Percentiles rank a stretch among this genome's conserved stretches.
These are phyloP conservation scores for Vicugna pacos DNA, from an alignment of 2,113 vertebrate species.

Conservation along the genomic window DNA sequence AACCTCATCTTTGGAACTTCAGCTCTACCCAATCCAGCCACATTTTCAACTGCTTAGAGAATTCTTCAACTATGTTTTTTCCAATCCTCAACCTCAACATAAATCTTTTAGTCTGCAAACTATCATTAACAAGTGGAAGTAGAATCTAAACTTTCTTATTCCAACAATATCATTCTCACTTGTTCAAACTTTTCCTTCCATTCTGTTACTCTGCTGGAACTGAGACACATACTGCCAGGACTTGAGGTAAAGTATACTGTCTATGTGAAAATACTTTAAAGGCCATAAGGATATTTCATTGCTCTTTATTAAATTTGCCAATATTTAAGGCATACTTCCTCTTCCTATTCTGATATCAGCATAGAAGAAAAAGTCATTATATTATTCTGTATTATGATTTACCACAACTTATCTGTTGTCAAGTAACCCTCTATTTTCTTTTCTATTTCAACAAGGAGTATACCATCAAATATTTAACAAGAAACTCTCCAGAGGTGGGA, in stretches of 20 bases:
- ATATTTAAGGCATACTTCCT: background rate
- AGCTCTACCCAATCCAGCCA: background rate
- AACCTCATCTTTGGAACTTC: background rate
- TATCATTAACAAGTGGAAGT: background rate
- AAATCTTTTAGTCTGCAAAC: background rate
- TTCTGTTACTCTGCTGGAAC: background rate
- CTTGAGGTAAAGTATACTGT: background rate
- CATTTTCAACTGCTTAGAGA: slow-evolving; percentile 6
- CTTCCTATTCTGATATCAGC: background rate
- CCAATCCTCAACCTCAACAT: background rate
- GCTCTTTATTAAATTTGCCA: background rate
- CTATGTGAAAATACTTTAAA: background rate
- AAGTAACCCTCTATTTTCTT: background rate
- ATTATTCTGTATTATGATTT: background rate
- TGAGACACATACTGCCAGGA: background rate
- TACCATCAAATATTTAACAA: background rate
- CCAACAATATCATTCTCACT: background rate
- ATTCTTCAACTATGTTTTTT: background rate
- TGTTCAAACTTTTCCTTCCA: background rate
- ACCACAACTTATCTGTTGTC: background rate
- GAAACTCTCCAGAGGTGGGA: background rate
- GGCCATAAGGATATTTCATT: background rate
- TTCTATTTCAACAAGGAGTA: background rate
- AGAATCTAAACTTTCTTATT: background rate
- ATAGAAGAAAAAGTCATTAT: background rate